A percentile compares a stretch with the other conserved stretches of the same genome.
Evolutionary conservation across 1,140 invertebrate genomes (phyloP).

Genomic region (Leptonema lineaticorne): DNA sequence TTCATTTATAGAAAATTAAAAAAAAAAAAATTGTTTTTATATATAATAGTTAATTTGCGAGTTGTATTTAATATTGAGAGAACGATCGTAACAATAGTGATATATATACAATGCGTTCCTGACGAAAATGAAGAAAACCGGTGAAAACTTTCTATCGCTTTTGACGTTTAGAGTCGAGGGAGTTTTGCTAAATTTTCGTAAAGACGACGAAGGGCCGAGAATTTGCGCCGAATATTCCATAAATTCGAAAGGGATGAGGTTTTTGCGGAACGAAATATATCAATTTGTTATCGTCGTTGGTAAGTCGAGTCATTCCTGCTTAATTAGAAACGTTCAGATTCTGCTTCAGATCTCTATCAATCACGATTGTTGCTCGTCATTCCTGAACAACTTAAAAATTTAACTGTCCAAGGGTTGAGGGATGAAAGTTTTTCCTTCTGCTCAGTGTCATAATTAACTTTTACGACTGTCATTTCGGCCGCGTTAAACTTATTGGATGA

Average conservation of each 20-base stretch:
- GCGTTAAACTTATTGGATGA: too few relatives aligned
- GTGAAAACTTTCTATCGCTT: background rate
- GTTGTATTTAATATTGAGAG: too few relatives aligned
- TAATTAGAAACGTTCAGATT: background rate
- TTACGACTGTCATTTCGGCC: background rate
- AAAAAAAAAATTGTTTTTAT: too few relatives aligned
- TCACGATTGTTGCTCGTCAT: conserved; percentile 11
- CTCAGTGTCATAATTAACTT: background rate
- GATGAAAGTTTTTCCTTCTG: background rate
- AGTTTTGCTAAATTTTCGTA: background rate
- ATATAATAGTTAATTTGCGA: too few relatives aligned
- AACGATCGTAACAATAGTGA: too few relatives aligned
- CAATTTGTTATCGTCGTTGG: background rate
- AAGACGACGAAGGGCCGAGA: background rate
- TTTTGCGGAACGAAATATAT: background rate
- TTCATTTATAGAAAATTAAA: too few relatives aligned
- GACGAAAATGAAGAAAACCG: too few relatives aligned
- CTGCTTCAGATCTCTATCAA: conserved; percentile 1
- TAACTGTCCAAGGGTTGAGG: too few relatives aligned
- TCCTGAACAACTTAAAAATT: background rate
- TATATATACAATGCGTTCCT: too few relatives aligned
- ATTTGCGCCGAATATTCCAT: background rate
- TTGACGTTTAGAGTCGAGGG: too few relatives aligned
- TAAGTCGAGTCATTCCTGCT: conserved; percentile 12
- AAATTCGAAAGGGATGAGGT: background rate